Conservation (phyloP, 2,113 vertebrate genomes). For the Sarotherodon lohbergeri region DNA sequence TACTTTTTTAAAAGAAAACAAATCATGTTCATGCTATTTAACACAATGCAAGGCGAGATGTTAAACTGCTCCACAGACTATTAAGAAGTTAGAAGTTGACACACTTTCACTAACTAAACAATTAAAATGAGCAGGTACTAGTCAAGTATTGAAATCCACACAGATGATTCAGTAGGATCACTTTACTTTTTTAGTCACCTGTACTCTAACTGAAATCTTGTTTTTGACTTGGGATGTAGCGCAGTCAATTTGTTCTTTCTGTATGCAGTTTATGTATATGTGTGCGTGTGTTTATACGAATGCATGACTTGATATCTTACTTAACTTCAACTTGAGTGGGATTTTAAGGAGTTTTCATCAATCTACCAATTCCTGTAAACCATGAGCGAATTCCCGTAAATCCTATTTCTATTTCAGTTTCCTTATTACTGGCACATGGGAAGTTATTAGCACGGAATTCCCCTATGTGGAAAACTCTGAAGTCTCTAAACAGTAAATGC, state of each 20-base stretch:
- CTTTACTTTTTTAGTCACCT: neutral
- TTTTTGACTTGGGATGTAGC: neutral
- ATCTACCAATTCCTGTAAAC: neutral
- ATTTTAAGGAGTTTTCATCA: neutral
- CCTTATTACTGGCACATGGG: slow-evolving; percentile 34
- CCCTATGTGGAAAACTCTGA: neutral
- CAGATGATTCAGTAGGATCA: neutral
- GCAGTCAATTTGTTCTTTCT: neutral
- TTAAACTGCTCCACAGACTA: neutral
- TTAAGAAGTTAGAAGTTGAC: neutral
- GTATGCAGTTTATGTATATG: neutral
- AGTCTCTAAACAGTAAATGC: neutral
- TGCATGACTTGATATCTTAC: neutral
- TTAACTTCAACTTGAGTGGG: neutral
- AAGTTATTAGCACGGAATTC: slow-evolving; percentile 33
- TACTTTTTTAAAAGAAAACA: neutral
- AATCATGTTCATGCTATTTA: neutral
- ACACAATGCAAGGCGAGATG: fast-evolving
- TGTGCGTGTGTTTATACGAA: neutral
- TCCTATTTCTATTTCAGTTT: slow-evolving; percentile 45
- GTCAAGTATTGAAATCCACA: neutral
- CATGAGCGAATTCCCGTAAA: slow-evolving; percentile 9
- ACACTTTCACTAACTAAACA: neutral
- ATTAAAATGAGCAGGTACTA: neutral
- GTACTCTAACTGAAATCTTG: neutral